A percentile compares a stretch with the other conserved stretches of the same genome.
phyloP scores from a whole-genome alignment of 2,888 invertebrate genomes.

The Drosophila parthenogenetica region DNA sequence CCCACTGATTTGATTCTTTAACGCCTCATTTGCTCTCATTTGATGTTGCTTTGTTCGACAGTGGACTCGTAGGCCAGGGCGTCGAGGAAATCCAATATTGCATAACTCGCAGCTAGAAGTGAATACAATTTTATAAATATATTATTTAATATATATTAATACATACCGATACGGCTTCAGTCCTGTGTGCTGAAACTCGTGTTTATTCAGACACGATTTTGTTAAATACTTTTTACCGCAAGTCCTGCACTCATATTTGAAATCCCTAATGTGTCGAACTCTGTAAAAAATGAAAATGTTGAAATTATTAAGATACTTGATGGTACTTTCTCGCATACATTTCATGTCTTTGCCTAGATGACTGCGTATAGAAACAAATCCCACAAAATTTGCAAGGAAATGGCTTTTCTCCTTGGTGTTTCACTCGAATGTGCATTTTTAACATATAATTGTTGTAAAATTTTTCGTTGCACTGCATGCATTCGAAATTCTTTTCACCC shows the following conservation, averaged over 20 bases:
- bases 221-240: conserved; percentile 80
- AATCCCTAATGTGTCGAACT: conserved; percentile 65
- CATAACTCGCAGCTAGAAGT: conserved; percentile 51
- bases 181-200: conserved; percentile 61
- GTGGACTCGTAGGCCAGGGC: conserved; percentile 50
- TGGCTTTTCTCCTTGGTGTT: conserved; percentile 83
- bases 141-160: neutral
- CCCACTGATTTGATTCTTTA: conserved; percentile 27
- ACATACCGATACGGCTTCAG: conserved; percentile 47
- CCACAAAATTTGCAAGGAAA: conserved; percentile 79
- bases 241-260: conserved; percentile 68
- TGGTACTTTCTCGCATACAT: conserved; percentile 51
- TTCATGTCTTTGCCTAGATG: conserved; percentile 79
- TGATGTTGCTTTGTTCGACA: conserved; percentile 63
- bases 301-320: neutral
- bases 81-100: conserved; percentile 51
- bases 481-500: conserved; percentile 55
- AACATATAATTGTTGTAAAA: conserved; percentile 56
- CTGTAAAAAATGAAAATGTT: conserved; percentile 9
- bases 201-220: conserved; percentile 80
- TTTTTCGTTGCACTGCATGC: conserved; percentile 49
- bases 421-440: conserved; percentile 58
- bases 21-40: conserved; percentile 42
- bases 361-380: conserved; percentile 60
- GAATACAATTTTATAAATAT: neutral